phyloP scores from a whole-genome alignment of 2,888 invertebrate species.

The Nomada flava region DNA sequence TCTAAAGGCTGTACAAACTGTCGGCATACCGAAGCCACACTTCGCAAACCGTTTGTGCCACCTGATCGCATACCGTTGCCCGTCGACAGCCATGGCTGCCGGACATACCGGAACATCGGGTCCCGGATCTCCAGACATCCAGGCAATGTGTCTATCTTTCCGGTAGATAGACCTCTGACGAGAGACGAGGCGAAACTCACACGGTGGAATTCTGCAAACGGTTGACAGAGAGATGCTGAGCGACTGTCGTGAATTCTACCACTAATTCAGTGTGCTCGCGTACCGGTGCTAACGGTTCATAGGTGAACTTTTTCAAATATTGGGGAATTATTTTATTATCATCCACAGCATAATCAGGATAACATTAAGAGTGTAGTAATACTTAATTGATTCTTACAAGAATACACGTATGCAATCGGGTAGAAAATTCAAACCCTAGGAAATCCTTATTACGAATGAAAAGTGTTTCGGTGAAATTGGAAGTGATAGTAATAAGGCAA shows the following conservation, averaged over 20 bases:
- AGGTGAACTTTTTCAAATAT: not conserved
- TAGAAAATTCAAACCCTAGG: too few species aligned
- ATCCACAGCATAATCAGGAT: not conserved
- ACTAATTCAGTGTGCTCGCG: not conserved
- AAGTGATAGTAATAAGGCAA: too few species aligned
- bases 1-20: conserved; percentile 57
- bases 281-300: not conserved
- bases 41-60: conserved; percentile 72
- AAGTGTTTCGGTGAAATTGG: too few species aligned
- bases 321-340: not conserved
- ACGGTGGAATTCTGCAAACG: conserved; percentile 56
- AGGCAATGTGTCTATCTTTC: conserved; percentile 77
- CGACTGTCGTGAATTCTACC: conserved; percentile 3
- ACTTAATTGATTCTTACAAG: too few species aligned
- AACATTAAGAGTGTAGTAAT: too few species aligned
- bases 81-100: conserved; percentile 70
- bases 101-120: conserved; percentile 77
- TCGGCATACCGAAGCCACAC: conserved; percentile 74
- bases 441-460: too few species aligned
- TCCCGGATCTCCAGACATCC: conserved; percentile 77
- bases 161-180: conserved; percentile 63
- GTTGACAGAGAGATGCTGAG: not conserved
- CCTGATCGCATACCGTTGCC: conserved; percentile 77
- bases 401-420: too few species aligned
- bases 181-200: conserved; percentile 60